phyloP scores from a whole-genome alignment of 64 coral and sea anemone genomes.

The Porites australiensis region DNA sequence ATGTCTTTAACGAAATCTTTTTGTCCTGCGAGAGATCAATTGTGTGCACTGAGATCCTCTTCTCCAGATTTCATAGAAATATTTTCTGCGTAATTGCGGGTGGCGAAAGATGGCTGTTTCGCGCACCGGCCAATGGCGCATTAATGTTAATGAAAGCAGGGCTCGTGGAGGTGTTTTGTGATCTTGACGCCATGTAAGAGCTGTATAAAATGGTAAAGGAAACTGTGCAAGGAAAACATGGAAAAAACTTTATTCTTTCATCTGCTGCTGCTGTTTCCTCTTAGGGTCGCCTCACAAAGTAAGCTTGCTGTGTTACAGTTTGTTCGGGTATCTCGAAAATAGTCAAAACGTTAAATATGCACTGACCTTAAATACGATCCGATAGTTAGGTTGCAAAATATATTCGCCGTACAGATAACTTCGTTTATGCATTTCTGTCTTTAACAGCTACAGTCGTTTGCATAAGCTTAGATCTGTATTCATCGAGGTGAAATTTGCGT shows the following conservation, averaged over 20 bases:
- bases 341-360: not conserved
- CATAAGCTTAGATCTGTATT: too few species aligned
- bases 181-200: not conserved
- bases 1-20: too few species aligned
- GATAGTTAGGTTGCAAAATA: conserved; percentile 35
- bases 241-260: not conserved
- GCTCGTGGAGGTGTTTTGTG: conserved; percentile 44
- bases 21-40: not conserved
- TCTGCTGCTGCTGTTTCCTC: not conserved
- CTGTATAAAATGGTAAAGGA: not conserved
- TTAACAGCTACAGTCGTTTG: too few species aligned
- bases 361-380: not conserved
- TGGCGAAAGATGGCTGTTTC: not conserved
- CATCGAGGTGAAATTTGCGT: too few species aligned
- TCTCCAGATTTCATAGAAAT: not conserved
- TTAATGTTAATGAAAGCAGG: conserved; percentile 51
- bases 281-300: not conserved
- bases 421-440: too few species aligned
- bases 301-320: not conserved
- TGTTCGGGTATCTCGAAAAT: not conserved
- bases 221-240: not conserved
- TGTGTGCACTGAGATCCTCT: not conserved
- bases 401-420: not conserved
- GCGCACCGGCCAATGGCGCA: not conserved
- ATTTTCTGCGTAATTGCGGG: conserved; percentile 13